These are phyloP conservation scores for Apamea monoglypha DNA, from an alignment of 2,888 invertebrate species.

Conservation along the genomic window DNA sequence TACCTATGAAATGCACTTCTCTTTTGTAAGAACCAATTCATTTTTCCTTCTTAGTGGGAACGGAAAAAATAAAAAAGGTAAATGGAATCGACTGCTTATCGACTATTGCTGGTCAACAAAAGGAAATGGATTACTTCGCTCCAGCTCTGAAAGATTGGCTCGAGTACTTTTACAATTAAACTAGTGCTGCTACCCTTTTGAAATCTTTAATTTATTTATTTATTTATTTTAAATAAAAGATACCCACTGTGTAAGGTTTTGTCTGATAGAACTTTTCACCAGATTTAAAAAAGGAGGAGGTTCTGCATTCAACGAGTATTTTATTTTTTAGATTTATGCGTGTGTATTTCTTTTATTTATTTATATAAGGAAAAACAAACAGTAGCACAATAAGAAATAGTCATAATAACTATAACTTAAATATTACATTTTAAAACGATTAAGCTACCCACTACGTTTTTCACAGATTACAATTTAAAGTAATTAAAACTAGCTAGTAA, in stretches of 20 bases:
- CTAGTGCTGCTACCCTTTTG: constrained; percentile 20
- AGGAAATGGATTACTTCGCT: constrained; percentile 53
- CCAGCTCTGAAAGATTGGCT: constrained; percentile 44
- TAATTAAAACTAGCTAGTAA: too few relatives aligned
- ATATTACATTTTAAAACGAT: too few relatives aligned
- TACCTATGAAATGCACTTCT: constrained; percentile 15
- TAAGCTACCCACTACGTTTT: too few relatives aligned
- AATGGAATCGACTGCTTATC: constrained; percentile 50
- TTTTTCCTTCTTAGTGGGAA: constrained; percentile 28
- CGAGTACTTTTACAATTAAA: constrained; percentile 45
- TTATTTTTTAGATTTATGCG: background rate
- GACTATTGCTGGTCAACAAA: constrained; percentile 49
- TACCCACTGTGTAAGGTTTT: background rate
- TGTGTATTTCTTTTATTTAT: background rate
- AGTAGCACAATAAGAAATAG: too few relatives aligned
- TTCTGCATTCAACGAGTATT: background rate
- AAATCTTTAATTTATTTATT: constrained; percentile 17
- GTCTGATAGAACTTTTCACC: background rate
- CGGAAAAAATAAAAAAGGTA: constrained; percentile 27
- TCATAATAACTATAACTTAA: too few relatives aligned
- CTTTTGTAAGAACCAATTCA: constrained; percentile 31
- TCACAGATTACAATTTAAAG: background rate
- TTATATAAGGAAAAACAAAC: too few relatives aligned
- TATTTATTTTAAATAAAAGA: constrained; percentile 7
- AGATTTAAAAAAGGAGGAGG: background rate